Percentiles rank a stretch among this genome's conserved stretches.
phyloP scores from a whole-genome alignment of 2,797 vertebrate genomes.

The Gymnocypris eckloni region DNA sequence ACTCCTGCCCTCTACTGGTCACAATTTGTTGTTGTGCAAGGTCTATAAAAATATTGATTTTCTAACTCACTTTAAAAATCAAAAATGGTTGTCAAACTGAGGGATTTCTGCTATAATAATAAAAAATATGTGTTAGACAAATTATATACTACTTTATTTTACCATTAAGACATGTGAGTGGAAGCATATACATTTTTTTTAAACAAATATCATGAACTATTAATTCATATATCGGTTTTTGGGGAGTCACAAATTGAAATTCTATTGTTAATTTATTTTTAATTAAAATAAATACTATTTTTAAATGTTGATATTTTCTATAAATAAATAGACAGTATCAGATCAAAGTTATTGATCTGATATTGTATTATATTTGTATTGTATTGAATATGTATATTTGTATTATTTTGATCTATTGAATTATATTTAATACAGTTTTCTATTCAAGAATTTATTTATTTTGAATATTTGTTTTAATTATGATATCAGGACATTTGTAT shows the following conservation, averaged over 20 bases:
- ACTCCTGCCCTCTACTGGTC: conserved; percentile 57
- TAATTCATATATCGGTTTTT: too few species aligned
- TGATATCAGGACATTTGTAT: not conserved
- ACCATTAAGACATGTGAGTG: not conserved
- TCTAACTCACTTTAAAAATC: too few species aligned
- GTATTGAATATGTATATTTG: too few species aligned
- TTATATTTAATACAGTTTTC: not conserved
- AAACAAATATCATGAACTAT: not conserved
- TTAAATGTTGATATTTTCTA: too few species aligned
- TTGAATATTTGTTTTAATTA: too few species aligned
- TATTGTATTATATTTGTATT: too few species aligned
- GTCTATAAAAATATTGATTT: not conserved
- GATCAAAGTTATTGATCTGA: too few species aligned
- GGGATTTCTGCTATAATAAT: not conserved
- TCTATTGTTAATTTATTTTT: not conserved
- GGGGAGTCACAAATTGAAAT: not conserved
- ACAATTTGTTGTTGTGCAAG: conserved; percentile 22
- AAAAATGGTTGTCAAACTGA: too few species aligned
- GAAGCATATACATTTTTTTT: not conserved
- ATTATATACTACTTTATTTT: not conserved
- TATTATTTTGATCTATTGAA: too few species aligned
- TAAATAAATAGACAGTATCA: not conserved
- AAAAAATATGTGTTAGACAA: not conserved
- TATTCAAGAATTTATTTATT: not conserved
- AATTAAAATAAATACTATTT: too few species aligned